Percentiles rank a stretch among this genome's conserved stretches.
Evolutionary conservation across 2,113 vertebrate species (phyloP).

Genomic region (Onychostoma macrolepis): DNA sequence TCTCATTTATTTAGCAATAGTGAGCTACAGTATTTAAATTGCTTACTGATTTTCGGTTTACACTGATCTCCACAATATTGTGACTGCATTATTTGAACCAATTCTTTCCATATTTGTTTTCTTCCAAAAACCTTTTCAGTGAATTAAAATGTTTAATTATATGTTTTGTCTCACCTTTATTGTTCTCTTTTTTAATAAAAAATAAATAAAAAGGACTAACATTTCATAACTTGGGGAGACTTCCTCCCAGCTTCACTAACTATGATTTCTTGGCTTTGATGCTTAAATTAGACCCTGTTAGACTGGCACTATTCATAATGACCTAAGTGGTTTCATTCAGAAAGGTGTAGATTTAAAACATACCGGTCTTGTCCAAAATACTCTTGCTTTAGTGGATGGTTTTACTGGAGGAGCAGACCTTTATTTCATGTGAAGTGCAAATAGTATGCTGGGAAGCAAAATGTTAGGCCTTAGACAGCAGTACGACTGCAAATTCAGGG

Average conservation of each 20-base stretch:
- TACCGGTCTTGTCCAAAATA: background rate
- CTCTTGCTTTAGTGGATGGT: background rate
- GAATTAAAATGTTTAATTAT: too few species aligned
- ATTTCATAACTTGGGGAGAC: too few species aligned
- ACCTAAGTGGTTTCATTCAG: background rate
- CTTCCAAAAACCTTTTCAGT: background rate
- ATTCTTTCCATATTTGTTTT: too few species aligned
- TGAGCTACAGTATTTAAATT: background rate
- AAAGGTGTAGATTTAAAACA: background rate
- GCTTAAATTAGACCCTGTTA: background rate
- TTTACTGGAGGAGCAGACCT: conserved; percentile 3
- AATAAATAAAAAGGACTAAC: too few species aligned
- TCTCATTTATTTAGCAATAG: background rate
- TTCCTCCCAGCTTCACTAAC: background rate
- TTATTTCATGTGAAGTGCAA: conserved; percentile 7
- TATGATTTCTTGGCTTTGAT: background rate
- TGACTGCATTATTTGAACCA: background rate
- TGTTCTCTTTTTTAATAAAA: too few species aligned
- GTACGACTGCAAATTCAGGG: conserved; percentile 22
- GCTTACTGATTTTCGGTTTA: too few species aligned
- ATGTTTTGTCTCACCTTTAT: background rate
- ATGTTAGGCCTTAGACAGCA: conserved; percentile 18
- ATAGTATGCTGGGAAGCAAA: background rate
- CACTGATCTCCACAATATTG: background rate
- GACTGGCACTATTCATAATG: background rate